Evolutionary conservation across 2,888 invertebrate species (phyloP), one percentile per base, ranked within the genome.

Genomic region (Dioctria rufipes): DNA sequence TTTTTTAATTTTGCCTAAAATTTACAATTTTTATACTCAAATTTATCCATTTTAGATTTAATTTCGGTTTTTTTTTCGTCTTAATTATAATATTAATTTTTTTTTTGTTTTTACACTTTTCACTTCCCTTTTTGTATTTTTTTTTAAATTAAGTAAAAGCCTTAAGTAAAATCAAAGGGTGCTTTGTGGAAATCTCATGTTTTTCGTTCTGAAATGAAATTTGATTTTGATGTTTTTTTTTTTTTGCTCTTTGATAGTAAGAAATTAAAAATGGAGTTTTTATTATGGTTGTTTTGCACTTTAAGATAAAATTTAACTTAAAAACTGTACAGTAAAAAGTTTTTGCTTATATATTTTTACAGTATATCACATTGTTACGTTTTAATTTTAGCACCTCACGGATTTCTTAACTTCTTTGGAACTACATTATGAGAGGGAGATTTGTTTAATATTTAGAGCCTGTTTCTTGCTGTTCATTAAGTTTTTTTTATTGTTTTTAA

Each of bases 311-410:
- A 42, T 43, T 43, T 60, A 75, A 25, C 73, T 73, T 9, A 60
- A 75, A 75, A 51, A 39, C 13, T 75, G 61, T 75, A 75, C 49
- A 40, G 4, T 40, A 65, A 65, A 65, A 75, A 75, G 60, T 58
- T 25, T 25, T 75, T 75, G n/a, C 37, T 75, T 60, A 75, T 60
- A 43, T 78, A 54, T 78, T 82, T 82, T 82, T 82, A 82, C 82
- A 82, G 80, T 81, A 87, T 88, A 88, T 88, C 88, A 88, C 88
- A 88, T 87, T 88, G 88, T 88, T 88, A 87, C 88, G 86, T 87
- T 88, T 25, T 88, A 87, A 87, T 87, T 86, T 86, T 88, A 88
- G 88, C 88, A 88, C 88, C 88, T 86, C 84, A 82, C 83, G 65
- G 80, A 83, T 83, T 84, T 81, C 83, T 81, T 83, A 82, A 81